Evolutionary conservation across 2,888 invertebrate genomes (phyloP).

Genomic region (Muschampia plurimacula): DNA sequence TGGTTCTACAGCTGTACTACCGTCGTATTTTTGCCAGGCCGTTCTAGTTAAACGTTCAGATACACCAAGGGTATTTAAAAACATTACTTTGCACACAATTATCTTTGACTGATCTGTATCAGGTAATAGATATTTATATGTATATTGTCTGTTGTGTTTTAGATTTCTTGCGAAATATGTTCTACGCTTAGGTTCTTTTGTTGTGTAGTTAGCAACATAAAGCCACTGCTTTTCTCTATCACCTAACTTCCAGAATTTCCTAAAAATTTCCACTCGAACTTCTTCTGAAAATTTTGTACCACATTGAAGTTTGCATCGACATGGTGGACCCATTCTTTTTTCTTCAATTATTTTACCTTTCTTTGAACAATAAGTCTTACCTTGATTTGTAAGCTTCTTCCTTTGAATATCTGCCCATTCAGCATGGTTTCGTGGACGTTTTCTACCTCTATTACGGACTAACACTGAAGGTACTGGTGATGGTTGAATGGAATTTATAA

Average conservation of each 20-base stretch:
- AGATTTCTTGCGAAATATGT: neutral
- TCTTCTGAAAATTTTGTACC: neutral
- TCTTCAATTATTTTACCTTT: neutral
- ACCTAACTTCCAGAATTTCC: slow-evolving; percentile 7
- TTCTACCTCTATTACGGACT: slow-evolving; percentile 1
- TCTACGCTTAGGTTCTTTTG: neutral
- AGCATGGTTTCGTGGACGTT: slow-evolving; percentile 7
- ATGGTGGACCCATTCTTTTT: neutral
- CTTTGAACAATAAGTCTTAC: slow-evolving; percentile 8
- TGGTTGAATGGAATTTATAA: too few relatives aligned
- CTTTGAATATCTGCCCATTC: slow-evolving; percentile 8
- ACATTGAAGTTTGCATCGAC: neutral
- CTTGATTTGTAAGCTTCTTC: neutral
- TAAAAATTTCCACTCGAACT: neutral
- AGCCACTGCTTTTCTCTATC: slow-evolving; percentile 26
- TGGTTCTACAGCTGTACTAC: too few relatives aligned
- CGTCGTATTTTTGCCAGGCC: too few relatives aligned
- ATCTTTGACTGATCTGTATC: neutral
- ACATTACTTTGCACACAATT: slow-evolving; percentile 3
- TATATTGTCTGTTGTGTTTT: neutral
- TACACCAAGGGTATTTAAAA: neutral
- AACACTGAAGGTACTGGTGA: too few relatives aligned
- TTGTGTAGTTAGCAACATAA: neutral
- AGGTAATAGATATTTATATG: neutral
- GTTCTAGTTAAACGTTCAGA: too few relatives aligned